Evolutionary conservation across 2,797 vertebrate species (phyloP), one percentile per base, ranked within the genome.

Genomic region (Myotis myotis): DNA sequence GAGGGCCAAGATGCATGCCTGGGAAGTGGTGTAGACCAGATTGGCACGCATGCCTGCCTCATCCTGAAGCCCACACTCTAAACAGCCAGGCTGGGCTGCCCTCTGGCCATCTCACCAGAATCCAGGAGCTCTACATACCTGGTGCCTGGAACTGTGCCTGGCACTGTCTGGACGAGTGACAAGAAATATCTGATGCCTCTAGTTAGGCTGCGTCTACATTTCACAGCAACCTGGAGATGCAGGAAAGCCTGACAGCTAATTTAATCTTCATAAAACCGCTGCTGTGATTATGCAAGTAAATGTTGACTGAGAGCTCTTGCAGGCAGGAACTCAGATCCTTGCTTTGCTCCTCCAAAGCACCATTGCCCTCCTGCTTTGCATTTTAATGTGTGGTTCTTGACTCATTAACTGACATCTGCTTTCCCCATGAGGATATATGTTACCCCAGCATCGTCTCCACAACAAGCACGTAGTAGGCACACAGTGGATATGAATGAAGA

Each of bases 381-480:
- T 33, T 86, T 79, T 36, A 68, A 76, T 5, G 41, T 78, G 72
- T n/a, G 70, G 12, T 36, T 33, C 2, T 47, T 5, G n/a, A 66
- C 36, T 86, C 64, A 20, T 5, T 36, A 62, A 83, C 44, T 82
- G 17, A 20, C 9, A 28, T 64, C 87, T 81, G 28, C 70, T 76
- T 96, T 49, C 53, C 74, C 60, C 0, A 0, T 2, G 30, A 23
- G 13, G 23, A 7, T 4, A 0, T 30, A 41, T 20, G 30, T 33
- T 49, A 38, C 22, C 13, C 22, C 41, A 85, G 49, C 2, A n/a
- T 41, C 44, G 30, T 36, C 78, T 71, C 81, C 30, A 12, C 15
- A 44, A 36, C 17, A 6, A 36, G 36, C 36, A 62, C 33, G 13
- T 0, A 62, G 25, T 9, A 68, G 57, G 57, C 6, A 23, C n/a